Evolutionary conservation across 1,140 invertebrate species (phyloP), one percentile per base, ranked within the genome.

Genomic region (Calosoma granatense): DNA sequence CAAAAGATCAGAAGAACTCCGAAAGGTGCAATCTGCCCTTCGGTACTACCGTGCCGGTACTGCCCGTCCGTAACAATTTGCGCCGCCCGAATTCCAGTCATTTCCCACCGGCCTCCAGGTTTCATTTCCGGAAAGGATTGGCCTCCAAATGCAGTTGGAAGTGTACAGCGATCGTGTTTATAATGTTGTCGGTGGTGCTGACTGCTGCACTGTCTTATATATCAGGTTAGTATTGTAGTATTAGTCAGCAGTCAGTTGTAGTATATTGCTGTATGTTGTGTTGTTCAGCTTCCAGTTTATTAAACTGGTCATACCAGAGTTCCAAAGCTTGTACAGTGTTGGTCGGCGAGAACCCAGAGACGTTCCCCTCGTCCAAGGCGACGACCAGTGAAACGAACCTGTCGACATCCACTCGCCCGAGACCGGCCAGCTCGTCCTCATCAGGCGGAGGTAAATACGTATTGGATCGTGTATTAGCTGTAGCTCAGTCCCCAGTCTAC

Each of bases 91-190:
- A 76, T 64, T 78, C 81, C 26, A 78, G 78, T 55, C 80, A 83
- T 65, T 84, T 84, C 63, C 78, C 83, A 20, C 81, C 81, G 20
- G 81, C 81, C 20, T 77, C 76, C 52, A 75, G 87, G 26, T 88
- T 90, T 72, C 91, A 94, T 71, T 91, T 93, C 67, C 85, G 89
- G 66, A 94, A 94, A 77, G 88, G 87, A 60, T 79, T 90, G 62
- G 83, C 88, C 20, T 90, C 87, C 30, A 82, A 82, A 71, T 95
- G 92, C 73, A 88, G 87, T 53, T 94, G 92, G 89, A 90, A 90
- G 72, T 89, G 92, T 70, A 85, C 90, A 53, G 89, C 91, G 20
- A 86, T 95, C 65, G 81, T 87, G 53, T 86, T 92, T 65, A 87
- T 94, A 65, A 82, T 90, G 68, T 78, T 92, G 58, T 85, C 87